Evolutionary conservation across 2,113 vertebrate genomes (phyloP), one percentile per base, ranked within the genome.

Genomic region (Okapia johnstoni): DNA sequence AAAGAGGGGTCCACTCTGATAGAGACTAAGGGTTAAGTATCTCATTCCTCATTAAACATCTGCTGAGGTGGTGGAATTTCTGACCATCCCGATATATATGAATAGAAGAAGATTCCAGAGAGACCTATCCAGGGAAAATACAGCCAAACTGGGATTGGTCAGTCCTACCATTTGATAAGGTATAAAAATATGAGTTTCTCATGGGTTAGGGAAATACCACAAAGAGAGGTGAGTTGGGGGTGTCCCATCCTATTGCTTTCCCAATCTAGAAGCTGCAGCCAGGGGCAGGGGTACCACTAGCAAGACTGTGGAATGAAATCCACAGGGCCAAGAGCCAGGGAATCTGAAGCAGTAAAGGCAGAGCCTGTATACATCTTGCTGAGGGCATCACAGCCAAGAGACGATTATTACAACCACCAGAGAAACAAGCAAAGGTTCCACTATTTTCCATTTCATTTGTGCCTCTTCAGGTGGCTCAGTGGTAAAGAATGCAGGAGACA

Each of bases 301-400:
- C 57, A 54, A 85, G 76, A 43, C 66, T 6, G 2, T 6, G 19
- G n/a, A 46, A 23, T 23, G 2, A n/a, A 13, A 6, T 23, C 36
- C 36, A 25, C 25, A 17, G n/a, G 21, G 15, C 13, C 23, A 25
- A 48, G 25, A 17, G 7, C 3, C 25, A 14, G 33, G 33, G n/a
- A 26, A 36, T 10, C 36, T 2, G 46, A 60, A 21, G 7, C 28
- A 28, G 15, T 70, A 28, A 23, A 61, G 46, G 43, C 12, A 2
- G n/a, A 54, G 5, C 12, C 10, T 12, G 1, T 2, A 3, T 2
- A 23, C 10, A 2, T 23, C 48, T 54, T 11, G 5, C 77, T 13
- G 19, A 85, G 40, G 40, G 17, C 28, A n/a, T 50, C 63, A 80
- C 33, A 48, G 16, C 36, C 60, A 70, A 21, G 63, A 57, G n/a